Conservation (phyloP, 2,888 invertebrate genomes). For the Phortica magna region DNA sequence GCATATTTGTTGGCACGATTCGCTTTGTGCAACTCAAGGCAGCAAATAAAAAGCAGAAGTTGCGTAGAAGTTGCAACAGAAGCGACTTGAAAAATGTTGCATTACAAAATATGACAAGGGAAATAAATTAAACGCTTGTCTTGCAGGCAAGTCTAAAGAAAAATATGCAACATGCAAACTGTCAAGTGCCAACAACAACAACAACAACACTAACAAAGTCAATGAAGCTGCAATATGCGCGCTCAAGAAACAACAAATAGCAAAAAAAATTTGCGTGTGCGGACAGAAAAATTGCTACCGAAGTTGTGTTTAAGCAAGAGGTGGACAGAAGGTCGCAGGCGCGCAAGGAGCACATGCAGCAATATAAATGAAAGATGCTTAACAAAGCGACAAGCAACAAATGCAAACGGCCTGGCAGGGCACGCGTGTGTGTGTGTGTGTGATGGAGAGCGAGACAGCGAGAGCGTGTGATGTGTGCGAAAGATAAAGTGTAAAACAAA, state of each 20-base stretch:
- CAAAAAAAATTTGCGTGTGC: conserved; percentile 67
- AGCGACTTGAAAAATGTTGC: conserved; percentile 12
- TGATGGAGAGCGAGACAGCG: not conserved
- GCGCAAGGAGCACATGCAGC: not conserved
- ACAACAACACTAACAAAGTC: conserved; percentile 30
- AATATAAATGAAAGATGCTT: conserved; percentile 71
- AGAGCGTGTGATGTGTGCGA: not conserved
- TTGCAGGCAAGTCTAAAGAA: not conserved
- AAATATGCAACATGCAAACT: conserved; percentile 33
- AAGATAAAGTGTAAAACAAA: conserved; percentile 21
- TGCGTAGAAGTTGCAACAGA: not conserved
- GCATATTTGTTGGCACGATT: not conserved
- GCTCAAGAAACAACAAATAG: conserved; percentile 29
- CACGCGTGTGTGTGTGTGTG: not conserved
- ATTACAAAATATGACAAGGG: conserved; percentile 70
- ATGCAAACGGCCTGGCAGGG: not conserved
- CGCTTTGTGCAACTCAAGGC: not conserved
- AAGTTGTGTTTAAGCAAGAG: conserved; percentile 12
- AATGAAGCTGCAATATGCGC: conserved; percentile 32
- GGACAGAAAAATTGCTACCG: conserved; percentile 68
- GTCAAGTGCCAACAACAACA: conserved; percentile 22
- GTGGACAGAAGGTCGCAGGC: too few relatives aligned
- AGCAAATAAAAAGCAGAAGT: not conserved
- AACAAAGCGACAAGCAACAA: conserved; percentile 50
- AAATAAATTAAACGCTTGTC: conserved; percentile 65